phyloP scores from a whole-genome alignment of 2,797 vertebrate species.

The Chelonia mydas region DNA sequence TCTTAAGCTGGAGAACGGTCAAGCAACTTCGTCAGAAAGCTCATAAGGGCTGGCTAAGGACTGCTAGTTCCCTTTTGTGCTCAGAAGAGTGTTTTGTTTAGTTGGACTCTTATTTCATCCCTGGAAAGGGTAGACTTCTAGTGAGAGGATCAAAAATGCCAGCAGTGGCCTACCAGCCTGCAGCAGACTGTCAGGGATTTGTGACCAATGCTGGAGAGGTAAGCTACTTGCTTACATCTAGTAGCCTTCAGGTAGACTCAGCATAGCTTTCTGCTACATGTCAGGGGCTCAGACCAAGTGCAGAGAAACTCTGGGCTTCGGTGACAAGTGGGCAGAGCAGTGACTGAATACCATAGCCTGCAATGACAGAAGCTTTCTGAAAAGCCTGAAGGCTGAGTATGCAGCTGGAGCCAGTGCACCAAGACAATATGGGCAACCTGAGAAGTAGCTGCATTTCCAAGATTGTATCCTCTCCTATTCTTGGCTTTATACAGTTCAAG shows the following conservation, averaged over 20 bases:
- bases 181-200: not conserved
- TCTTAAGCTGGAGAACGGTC: not conserved
- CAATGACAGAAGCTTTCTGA: slow-evolving; percentile 9
- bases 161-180: not conserved
- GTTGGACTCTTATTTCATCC: not conserved
- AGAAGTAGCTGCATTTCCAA: accelerated
- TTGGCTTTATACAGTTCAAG: not conserved
- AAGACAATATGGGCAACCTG: not conserved
- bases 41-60: not conserved
- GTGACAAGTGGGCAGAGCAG: not conserved
- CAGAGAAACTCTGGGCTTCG: not conserved
- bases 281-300: slow-evolving; percentile 11
- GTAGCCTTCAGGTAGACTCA: slow-evolving; percentile 43
- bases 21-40: not conserved
- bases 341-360: not conserved
- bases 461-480: not conserved
- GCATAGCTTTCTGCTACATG: slow-evolving; percentile 15
- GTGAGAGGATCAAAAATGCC: slow-evolving; percentile 8
- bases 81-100: not conserved
- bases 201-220: slow-evolving; percentile 25
- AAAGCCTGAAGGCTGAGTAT: not conserved
- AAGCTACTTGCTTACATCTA: slow-evolving; percentile 30
- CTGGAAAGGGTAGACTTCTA: not conserved
- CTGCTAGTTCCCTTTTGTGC: not conserved
- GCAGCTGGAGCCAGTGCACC: accelerated